Evolutionary conservation across 1,140 invertebrate species (phyloP), one percentile per base, ranked within the genome.

Genomic region (Teleopsis dalmanni): DNA sequence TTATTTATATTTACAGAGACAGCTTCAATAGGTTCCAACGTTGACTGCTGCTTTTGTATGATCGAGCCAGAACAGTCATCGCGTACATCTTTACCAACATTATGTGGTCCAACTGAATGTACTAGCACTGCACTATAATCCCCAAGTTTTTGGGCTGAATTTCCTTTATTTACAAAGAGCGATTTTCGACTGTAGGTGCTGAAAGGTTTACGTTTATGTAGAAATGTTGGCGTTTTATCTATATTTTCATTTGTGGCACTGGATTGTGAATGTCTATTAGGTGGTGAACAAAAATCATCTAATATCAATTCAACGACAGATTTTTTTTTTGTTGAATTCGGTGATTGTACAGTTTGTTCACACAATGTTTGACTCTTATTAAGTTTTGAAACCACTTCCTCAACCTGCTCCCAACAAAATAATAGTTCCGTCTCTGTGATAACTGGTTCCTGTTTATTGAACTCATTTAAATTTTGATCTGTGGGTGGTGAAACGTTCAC

Each of bases 211-310:
- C 26, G 27, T 7, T 31, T 25, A 16, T 48, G 25, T 4, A 33
- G 31, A 16, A 48, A 52, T 16, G 31, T 19, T 9, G 47, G 47
- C 23, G 29, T 48, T 27, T 22, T 25, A 10, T 48, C 36, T 9
- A 11, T 23, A 38, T 23, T 38, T 10, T 35, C 34, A 3, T 34
- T 27, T 13, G 25, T 37, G 0, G 25, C 23, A 4, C 27, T 23
- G 6, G 25, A n/a, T 18, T 19, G 34, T 8, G 36, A 25, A 13
- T 19, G 29, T 3, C 26, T 33, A 26, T 25, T 11, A 16, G 51
- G 46, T 2, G 51, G 48, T 37, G 19, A n/a, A 10, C 45, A 48
- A 23, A 52, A 52, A 33, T 52, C 51, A 19, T 52, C 46, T 6
- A 52, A 18, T 33, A 52, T 52, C 18, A 37, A 31, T 25, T 52